phyloP scores from a whole-genome alignment of 1,140 invertebrate genomes.

The Leptinotarsa texana region DNA sequence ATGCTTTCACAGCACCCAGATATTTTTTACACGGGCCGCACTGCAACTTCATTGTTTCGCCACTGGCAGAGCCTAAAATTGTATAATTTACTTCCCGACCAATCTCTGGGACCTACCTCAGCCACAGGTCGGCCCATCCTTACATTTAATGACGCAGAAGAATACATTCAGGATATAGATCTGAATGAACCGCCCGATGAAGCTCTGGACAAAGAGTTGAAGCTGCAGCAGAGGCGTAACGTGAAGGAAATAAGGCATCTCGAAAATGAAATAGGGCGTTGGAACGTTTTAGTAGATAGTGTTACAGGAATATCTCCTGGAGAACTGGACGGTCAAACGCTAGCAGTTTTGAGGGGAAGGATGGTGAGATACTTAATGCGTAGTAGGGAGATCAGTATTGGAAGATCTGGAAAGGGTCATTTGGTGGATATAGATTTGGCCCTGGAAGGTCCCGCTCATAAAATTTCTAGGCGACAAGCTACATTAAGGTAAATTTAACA shows the following conservation, averaged over 20 bases:
- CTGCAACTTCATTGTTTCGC: conserved; percentile 78
- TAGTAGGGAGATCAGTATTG: conserved; percentile 93
- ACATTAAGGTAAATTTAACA: conserved; percentile 57
- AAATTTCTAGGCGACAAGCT: conserved; percentile 84
- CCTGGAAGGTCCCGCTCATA: conserved; percentile 86
- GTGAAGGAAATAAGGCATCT: conserved; percentile 85
- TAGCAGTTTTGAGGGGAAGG: conserved; percentile 90
- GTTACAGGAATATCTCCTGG: conserved; percentile 71
- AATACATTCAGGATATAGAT: conserved; percentile 83
- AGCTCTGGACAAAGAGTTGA: conserved; percentile 61
- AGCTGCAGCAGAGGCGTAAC: conserved; percentile 63
- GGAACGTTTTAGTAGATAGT: conserved; percentile 93
- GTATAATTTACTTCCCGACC: conserved; percentile 89
- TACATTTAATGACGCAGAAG: conserved; percentile 92
- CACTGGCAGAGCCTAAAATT: conserved; percentile 95
- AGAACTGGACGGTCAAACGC: conserved; percentile 88
- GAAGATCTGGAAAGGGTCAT: conserved; percentile 85
- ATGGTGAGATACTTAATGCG: conserved; percentile 94
- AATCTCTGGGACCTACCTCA: conserved; percentile 71
- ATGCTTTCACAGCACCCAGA: conserved; percentile 83
- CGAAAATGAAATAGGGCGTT: conserved; percentile 85
- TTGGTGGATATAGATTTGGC: conserved; percentile 92
- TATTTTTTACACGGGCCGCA: conserved; percentile 85
- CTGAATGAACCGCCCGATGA: conserved; percentile 80
- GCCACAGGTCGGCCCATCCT: conserved; percentile 65